Evolutionary conservation across 2,888 invertebrate genomes (phyloP).

Genomic region (Neoitamus cyanurus): DNA sequence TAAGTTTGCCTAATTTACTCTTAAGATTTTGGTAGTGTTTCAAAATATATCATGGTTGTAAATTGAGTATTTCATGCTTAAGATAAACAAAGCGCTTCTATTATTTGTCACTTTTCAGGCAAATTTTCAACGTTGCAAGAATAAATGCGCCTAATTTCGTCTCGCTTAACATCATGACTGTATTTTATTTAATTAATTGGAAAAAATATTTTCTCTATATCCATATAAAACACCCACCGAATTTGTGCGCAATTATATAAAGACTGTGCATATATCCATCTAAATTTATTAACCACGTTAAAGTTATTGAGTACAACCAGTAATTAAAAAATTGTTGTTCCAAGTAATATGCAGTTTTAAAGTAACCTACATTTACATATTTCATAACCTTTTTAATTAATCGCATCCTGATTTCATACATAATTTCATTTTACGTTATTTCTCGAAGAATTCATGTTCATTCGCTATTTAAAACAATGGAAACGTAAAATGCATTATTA

Average conservation of each 20-base stretch:
- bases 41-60: background rate
- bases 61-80: background rate
- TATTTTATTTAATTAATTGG: background rate
- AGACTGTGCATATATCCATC: background rate
- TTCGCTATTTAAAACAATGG: background rate
- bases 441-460: background rate
- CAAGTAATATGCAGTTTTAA: background rate
- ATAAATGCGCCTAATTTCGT: background rate
- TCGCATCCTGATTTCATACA: no score
- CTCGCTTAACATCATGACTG: background rate
- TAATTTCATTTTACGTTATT: no score
- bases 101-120: background rate
- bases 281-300: background rate
- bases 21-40: no score
- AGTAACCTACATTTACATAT: background rate
- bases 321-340: background rate
- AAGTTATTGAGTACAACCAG: background rate
- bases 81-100: background rate
- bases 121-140: background rate
- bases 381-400: background rate
- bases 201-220: background rate
- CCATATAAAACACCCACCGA: background rate
- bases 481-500: background rate
- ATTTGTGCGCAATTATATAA: background rate
- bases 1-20: background rate